Conservation (phyloP, 2,888 invertebrate genomes). For the Allolobophora icterica region DNA sequence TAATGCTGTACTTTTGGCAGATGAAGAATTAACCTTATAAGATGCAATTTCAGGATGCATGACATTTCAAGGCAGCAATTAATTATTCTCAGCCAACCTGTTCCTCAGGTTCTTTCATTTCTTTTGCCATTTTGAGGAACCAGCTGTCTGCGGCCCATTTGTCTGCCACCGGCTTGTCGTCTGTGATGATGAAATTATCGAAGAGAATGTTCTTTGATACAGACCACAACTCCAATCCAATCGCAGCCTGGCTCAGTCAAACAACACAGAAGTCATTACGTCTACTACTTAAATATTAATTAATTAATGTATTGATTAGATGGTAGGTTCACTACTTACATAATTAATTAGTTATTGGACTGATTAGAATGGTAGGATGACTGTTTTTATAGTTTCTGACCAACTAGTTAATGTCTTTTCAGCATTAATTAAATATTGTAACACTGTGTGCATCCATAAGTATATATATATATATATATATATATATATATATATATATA, state of each 20-base stretch:
- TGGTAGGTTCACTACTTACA: too few relatives aligned
- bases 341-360: too few relatives aligned
- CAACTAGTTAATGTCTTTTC: constrained; percentile 1
- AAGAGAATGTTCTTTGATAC: constrained; percentile 90
- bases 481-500: too few relatives aligned
- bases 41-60: too few relatives aligned
- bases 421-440: not conserved
- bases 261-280: not conserved
- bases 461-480: too few relatives aligned
- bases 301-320: too few relatives aligned
- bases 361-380: too few relatives aligned
- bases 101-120: constrained; percentile 48
- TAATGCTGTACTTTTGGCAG: not conserved
- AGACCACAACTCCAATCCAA: constrained; percentile 97
- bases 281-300: too few relatives aligned
- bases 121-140: constrained; percentile 74
- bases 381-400: too few relatives aligned
- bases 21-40: too few relatives aligned
- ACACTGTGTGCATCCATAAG: too few relatives aligned
- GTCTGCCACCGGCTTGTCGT: constrained; percentile 34
- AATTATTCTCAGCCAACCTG: not conserved
- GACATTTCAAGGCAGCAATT: too few relatives aligned
- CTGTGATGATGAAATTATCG: constrained; percentile 43
- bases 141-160: constrained; percentile 38
- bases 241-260: constrained; percentile 74